Evolutionary conservation across 2,888 invertebrate species (phyloP), one percentile per base, ranked within the genome.

Genomic region (Euzophera pinguis): DNA sequence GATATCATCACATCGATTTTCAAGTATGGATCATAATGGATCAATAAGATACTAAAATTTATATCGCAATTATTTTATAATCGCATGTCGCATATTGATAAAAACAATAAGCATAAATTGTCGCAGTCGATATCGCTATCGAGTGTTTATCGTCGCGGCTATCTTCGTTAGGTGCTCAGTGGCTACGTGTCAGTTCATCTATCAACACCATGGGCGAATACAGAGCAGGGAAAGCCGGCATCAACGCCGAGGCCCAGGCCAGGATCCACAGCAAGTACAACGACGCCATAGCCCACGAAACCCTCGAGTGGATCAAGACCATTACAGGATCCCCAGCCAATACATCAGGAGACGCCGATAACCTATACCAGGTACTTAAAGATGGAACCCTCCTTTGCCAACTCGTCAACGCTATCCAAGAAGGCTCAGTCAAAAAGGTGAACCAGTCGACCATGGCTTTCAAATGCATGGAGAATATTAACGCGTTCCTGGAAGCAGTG

Each of bases 381-480:
- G 96, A 98, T 83, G 99, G 99, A 50, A 94, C 94, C 42, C 91
- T 98, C 14, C 92, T 99, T 17, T 98, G 98, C 94, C 95, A 94
- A 81, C 86, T 98, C 65, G 96, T 95, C 49, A 99, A 99, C 82
- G 91, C 92, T 51, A 92, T 99, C 68, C 93, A 97, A 77, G 94
- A 96, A 13, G 97, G 96, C 1, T 93, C 95, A 7, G 95, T 99
- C 50, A 98, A 97, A 90, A 98, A 98, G 90, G 92, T 99, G 73
- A 98, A 99, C 84, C 93, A 94, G 68, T 94, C 95, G 47, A 92
- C 94, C 64, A 95, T 97, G 94, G 98, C 97, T 49, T 99, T 99
- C 88, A 98, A 98, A 81, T 98, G 98, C 87, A 99, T 99, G 99
- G 99, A 99, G 84, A 99, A 99, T 80, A 99, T 99, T 68, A 97